Conservation (phyloP, 2,797 vertebrate genomes). For the Sarcophilus harrisii region DNA sequence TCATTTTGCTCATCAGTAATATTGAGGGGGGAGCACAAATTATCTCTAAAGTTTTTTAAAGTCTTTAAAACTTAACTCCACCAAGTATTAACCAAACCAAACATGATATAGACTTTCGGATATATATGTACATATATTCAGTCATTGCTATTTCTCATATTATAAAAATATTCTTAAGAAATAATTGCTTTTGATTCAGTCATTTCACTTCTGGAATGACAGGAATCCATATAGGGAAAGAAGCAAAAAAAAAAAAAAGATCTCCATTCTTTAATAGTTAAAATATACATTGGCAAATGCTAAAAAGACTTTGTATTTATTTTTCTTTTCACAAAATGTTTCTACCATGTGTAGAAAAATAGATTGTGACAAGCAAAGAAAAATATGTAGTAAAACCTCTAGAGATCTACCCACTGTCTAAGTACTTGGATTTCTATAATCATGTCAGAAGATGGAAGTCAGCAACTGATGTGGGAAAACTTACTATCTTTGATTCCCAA, state of each 20-base stretch:
- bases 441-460: neutral
- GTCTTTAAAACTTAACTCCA: too few relatives aligned
- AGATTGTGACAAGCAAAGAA: neutral
- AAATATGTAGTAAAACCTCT: neutral
- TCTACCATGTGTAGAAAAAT: neutral
- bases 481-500: too few relatives aligned
- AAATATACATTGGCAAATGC: neutral
- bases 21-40: too few relatives aligned
- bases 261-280: too few relatives aligned
- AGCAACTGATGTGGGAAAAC: too few relatives aligned
- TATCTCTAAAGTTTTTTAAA: too few relatives aligned
- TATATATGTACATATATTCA: neutral
- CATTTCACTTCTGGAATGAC: too few relatives aligned
- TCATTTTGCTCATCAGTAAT: too few relatives aligned
- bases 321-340: neutral
- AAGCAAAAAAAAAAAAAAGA: too few relatives aligned
- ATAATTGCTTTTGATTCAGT: neutral
- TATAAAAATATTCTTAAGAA: neutral
- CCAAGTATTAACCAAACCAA: too few relatives aligned
- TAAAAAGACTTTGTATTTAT: neutral
- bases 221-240: too few relatives aligned
- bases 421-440: neutral
- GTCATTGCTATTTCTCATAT: conserved; percentile 2
- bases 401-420: neutral
- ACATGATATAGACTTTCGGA: too few relatives aligned